Conservation (phyloP, 2,888 invertebrate genomes). For the Torymus texanus region DNA sequence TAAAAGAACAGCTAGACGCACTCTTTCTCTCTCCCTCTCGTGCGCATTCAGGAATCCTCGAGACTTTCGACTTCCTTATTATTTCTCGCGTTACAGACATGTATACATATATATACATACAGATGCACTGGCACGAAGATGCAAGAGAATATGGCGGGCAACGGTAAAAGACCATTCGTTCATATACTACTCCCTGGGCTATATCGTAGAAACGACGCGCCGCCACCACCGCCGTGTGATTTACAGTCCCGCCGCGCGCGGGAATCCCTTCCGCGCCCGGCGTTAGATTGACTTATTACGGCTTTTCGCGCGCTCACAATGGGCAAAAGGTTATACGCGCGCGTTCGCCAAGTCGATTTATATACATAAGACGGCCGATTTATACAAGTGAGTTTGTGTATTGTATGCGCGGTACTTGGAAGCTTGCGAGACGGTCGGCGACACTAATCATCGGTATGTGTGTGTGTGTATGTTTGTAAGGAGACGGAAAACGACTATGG, state of each 20-base stretch:
- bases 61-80: slow-evolving; percentile 36
- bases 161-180: slow-evolving; percentile 44
- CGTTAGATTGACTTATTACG: slow-evolving; percentile 47
- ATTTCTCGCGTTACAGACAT: slow-evolving; percentile 24
- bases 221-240: neutral
- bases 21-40: neutral
- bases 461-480: slow-evolving; percentile 5
- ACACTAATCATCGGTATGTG: neutral
- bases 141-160: slow-evolving; percentile 38
- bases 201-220: slow-evolving; percentile 23
- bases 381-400: neutral
- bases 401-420: neutral
- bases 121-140: neutral
- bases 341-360: neutral
- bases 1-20: no score
- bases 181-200: neutral
- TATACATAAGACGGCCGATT: neutral
- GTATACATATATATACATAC: neutral
- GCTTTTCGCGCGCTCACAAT: slow-evolving; percentile 5
- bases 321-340: slow-evolving; percentile 12
- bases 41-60: neutral
- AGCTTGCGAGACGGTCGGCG: no score
- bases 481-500: slow-evolving; percentile 3
- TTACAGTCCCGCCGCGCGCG: no score
- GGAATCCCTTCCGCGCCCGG: neutral